A percentile compares a stretch with the other conserved stretches of the same genome.
These are phyloP conservation scores for Oppia nitens DNA, from an alignment of 1,140 invertebrate genomes.

Conservation along the genomic window DNA sequence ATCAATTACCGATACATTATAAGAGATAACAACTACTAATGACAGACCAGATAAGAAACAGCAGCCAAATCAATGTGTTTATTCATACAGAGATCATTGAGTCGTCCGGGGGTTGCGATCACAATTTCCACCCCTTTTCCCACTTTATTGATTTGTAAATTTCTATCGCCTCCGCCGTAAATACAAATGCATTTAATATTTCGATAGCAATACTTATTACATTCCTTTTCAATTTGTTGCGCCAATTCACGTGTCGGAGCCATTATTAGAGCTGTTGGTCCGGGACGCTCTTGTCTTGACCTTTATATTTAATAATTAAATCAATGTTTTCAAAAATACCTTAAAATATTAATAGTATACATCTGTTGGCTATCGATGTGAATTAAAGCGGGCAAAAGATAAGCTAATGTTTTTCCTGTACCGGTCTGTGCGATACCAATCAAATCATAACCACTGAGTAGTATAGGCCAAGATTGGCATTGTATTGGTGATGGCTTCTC, in stretches of 20 bases:
- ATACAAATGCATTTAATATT: conserved; percentile 67
- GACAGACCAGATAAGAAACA: conserved; percentile 53
- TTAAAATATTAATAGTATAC: conserved; percentile 21
- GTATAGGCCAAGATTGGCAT: conserved; percentile 32
- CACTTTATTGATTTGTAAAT: conserved; percentile 47
- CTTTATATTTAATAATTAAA: conserved; percentile 3
- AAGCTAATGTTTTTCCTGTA: conserved; percentile 79
- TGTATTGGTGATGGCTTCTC: conserved; percentile 26
- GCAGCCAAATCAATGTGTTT: conserved; percentile 45
- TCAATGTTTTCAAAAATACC: neutral
- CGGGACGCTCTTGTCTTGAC: conserved; percentile 40
- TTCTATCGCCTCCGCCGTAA: conserved; percentile 63
- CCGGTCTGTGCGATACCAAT: conserved; percentile 36
- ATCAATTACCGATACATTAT: neutral
- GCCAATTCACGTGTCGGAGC: conserved; percentile 80
- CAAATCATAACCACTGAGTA: conserved; percentile 33
- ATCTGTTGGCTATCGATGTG: conserved; percentile 62
- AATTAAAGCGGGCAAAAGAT: conserved; percentile 71
- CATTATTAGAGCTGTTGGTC: conserved; percentile 67
- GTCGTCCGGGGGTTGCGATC: conserved; percentile 70
- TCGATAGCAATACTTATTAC: conserved; percentile 64
- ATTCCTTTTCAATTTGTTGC: conserved; percentile 73
- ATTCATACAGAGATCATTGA: conserved; percentile 55
- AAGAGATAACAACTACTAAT: conserved; percentile 18
- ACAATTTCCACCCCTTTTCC: conserved; percentile 62